Percentiles rank a stretch among this genome's conserved stretches.
Conservation (phyloP, 2,888 invertebrate species). For the Melipona bicolor region DNA sequence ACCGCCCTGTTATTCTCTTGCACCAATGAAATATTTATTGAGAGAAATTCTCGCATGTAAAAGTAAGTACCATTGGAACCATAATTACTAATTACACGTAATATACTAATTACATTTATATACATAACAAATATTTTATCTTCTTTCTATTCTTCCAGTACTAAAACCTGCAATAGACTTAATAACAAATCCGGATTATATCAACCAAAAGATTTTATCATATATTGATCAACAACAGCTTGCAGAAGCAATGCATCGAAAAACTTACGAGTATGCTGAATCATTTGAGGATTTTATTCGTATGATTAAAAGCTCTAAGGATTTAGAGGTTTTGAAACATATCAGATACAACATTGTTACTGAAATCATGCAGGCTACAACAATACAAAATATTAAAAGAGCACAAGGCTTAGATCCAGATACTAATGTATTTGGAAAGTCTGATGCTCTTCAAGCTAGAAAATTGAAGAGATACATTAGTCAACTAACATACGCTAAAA, state of each 20-base stretch:
- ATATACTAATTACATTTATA: not conserved
- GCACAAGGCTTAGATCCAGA: constrained; percentile 92
- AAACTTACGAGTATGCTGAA: constrained; percentile 94
- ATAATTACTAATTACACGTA: not conserved
- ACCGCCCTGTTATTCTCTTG: constrained; percentile 92
- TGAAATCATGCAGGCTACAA: constrained; percentile 97
- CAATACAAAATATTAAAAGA: constrained; percentile 94
- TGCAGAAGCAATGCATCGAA: constrained; percentile 90
- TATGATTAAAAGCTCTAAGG: constrained; percentile 92
- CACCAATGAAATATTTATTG: constrained; percentile 91
- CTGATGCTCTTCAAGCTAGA: constrained; percentile 91
- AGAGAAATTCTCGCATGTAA: constrained; percentile 93
- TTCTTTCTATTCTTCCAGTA: constrained; percentile 85
- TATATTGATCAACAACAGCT: constrained; percentile 93
- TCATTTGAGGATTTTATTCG: constrained; percentile 95
- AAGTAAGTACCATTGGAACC: constrained; percentile 86
- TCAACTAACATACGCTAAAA: constrained; percentile 92
- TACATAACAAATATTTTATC: not conserved
- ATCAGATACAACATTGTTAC: constrained; percentile 95
- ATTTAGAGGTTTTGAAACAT: constrained; percentile 92
- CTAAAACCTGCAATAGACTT: constrained; percentile 93
- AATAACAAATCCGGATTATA: constrained; percentile 95
- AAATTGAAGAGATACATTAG: constrained; percentile 94
- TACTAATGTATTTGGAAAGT: constrained; percentile 86
- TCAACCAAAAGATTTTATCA: constrained; percentile 93